These are phyloP conservation scores for Tenrec ecaudatus DNA, from an alignment of 2,113 vertebrate genomes.

Conservation along the genomic window DNA sequence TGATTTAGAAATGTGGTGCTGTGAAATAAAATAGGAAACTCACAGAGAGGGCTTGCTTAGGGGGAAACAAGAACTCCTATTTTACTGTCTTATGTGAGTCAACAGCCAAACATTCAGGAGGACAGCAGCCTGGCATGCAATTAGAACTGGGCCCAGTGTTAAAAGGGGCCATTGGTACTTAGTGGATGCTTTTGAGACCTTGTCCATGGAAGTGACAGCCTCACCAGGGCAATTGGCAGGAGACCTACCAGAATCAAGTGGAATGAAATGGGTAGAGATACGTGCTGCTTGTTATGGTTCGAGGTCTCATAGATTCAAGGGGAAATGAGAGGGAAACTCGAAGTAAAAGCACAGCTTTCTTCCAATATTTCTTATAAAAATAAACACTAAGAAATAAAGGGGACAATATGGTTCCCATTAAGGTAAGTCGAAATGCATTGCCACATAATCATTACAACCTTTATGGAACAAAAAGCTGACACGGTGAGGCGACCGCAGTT, in stretches of 20 bases:
- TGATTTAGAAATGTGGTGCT: conserved; percentile 47
- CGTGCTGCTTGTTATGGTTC: background rate
- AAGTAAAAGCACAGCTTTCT: background rate
- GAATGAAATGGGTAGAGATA: background rate
- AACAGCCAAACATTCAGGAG: background rate
- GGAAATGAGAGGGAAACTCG: no score
- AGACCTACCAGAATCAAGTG: background rate
- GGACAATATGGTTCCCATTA: background rate
- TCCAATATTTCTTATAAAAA: background rate
- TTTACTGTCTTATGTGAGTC: conserved; percentile 12
- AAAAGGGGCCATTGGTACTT: background rate
- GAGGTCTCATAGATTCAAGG: accelerated
- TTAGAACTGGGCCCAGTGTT: background rate
- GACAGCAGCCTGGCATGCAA: background rate
- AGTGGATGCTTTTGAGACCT: background rate
- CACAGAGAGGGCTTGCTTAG: background rate
- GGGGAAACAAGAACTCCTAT: background rate
- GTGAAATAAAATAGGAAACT: conserved; percentile 22
- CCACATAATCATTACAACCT: no score
- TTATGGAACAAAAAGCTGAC: no score
- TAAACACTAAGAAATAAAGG: background rate
- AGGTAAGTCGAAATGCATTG: no score
- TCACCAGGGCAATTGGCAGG: background rate
- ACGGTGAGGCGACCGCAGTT: no score
- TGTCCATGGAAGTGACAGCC: background rate